These are phyloP conservation scores for Lepidurus arcticus DNA, from an alignment of 1,140 invertebrate genomes.

Conservation along the genomic window DNA sequence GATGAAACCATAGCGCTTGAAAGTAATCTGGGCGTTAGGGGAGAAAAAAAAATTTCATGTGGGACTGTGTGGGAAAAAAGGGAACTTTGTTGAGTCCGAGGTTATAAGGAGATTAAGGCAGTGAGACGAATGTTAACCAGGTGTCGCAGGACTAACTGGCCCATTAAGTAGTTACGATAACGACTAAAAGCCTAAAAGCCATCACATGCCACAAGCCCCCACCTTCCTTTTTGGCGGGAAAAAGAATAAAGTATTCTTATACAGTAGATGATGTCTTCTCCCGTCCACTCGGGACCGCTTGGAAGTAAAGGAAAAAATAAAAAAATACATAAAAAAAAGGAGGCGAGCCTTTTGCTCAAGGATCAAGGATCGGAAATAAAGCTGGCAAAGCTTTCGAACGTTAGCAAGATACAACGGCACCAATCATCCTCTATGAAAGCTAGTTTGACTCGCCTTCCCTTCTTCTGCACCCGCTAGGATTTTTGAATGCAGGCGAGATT, in stretches of 20 bases:
- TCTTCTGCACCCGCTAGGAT: background rate
- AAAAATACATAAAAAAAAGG: background rate
- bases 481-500: slow-evolving; percentile 11
- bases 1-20: no score
- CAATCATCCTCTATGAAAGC: slow-evolving; percentile 4
- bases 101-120: slow-evolving; percentile 11
- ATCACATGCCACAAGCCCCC: background rate
- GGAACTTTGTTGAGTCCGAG: background rate
- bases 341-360: background rate
- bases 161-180: slow-evolving; percentile 22
- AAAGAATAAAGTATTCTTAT: no score
- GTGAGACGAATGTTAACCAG: slow-evolving; percentile 14
- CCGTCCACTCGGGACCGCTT: background rate
- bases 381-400: background rate
- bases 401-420: background rate
- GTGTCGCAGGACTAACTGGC: slow-evolving; percentile 4
- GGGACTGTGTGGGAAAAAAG: background rate
- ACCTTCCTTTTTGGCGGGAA: background rate
- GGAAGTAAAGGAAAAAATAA: background rate
- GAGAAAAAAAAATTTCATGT: background rate
- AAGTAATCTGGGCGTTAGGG: no score
- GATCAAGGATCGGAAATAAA: slow-evolving; percentile 18
- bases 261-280: no score
- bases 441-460: background rate
- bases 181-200: slow-evolving; percentile 10